Evolutionary conservation across 2,113 vertebrate genomes (phyloP).

Genomic region (Mirounga angustirostris): DNA sequence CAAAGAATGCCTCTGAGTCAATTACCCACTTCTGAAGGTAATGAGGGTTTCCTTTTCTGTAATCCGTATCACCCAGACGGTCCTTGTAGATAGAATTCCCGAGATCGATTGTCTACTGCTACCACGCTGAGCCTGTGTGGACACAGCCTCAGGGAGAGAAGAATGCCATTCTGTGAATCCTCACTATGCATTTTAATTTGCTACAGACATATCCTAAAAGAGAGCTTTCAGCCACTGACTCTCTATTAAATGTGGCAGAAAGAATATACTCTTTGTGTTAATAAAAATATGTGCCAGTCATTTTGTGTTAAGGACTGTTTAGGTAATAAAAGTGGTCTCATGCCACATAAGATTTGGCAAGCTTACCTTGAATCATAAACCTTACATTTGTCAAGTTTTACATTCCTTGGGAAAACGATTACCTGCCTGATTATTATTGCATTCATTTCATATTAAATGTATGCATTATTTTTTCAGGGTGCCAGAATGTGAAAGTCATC

Average conservation of each 20-base stretch:
- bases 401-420: constrained; percentile 82
- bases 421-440: constrained; percentile 84
- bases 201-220: constrained; percentile 81
- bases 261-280: constrained; percentile 86
- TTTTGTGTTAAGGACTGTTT: constrained; percentile 85
- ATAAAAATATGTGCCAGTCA: constrained; percentile 86
- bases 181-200: constrained; percentile 78
- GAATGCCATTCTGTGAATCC: constrained; percentile 79
- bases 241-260: constrained; percentile 84
- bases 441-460: constrained; percentile 84
- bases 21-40: constrained; percentile 28
- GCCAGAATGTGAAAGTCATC: constrained; percentile 88
- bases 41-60: constrained; percentile 38
- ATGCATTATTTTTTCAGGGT: constrained; percentile 86
- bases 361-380: constrained; percentile 84
- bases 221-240: constrained; percentile 78
- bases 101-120: not conserved
- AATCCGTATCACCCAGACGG: not conserved
- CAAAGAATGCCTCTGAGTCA: not conserved
- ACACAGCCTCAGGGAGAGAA: constrained; percentile 58
- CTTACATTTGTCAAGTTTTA: constrained; percentile 83
- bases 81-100: not conserved
- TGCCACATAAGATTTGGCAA: constrained; percentile 85
- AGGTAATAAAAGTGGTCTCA: constrained; percentile 85
- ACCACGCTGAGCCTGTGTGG: not conserved